These are phyloP conservation scores for Drosophila aff. DNA, from an alignment of 1,140 invertebrate genomes.

Conservation along the genomic window DNA sequence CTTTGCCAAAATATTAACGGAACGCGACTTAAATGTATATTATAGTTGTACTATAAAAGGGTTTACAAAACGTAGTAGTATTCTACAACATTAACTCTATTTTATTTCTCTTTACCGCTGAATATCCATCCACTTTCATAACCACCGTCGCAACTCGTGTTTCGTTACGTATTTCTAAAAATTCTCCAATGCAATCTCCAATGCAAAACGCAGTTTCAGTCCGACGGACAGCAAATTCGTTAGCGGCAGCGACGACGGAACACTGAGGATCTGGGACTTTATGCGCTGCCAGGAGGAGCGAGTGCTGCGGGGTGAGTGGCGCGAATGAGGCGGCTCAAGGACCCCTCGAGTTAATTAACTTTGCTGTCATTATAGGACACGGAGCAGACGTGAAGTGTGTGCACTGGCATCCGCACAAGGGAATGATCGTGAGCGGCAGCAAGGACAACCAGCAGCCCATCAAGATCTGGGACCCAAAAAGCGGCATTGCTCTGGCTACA, in stretches of 20 bases:
- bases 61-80: background rate
- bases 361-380: constrained; percentile 90
- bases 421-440: constrained; percentile 98
- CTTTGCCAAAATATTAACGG: too few relatives aligned
- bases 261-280: constrained; percentile 99
- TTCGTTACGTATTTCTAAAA: constrained; percentile 61
- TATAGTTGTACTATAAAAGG: background rate
- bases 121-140: background rate
- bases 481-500: constrained; percentile 94
- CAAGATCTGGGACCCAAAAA: constrained; percentile 99
- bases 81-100: background rate
- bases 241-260: constrained; percentile 99
- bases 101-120: constrained; percentile 1
- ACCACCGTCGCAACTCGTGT: constrained; percentile 32
- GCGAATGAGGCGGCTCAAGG: background rate
- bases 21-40: background rate
- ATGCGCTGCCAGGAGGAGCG: constrained; percentile 98
- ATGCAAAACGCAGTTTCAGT: constrained; percentile 96
- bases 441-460: constrained; percentile 99
- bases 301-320: constrained; percentile 93
- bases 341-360: background rate
- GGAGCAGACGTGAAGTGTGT: constrained; percentile 99
- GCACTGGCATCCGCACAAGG: constrained; percentile 99
- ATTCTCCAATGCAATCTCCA: constrained; percentile 48
- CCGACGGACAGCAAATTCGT: constrained; percentile 99